Percentiles rank a stretch among this genome's conserved stretches.
Conservation (phyloP, 2,113 vertebrate genomes). For the Planiliza haematocheilus region DNA sequence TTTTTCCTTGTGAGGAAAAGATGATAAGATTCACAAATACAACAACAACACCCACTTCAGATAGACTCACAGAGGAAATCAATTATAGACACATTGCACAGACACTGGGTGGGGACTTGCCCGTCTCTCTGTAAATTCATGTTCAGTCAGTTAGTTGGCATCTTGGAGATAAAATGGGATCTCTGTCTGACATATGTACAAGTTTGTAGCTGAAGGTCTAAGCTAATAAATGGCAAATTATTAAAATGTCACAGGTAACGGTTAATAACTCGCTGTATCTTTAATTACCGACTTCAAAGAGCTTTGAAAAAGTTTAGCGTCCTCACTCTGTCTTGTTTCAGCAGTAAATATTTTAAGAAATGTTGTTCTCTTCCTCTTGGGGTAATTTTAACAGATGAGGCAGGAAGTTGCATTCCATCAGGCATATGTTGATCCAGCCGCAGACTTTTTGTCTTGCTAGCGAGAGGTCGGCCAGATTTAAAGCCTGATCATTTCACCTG, state of each 20-base stretch:
- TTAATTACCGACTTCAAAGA: background rate
- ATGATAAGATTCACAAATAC: slow-evolving; percentile 37
- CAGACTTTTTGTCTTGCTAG: slow-evolving; percentile 4
- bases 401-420: slow-evolving; percentile 34
- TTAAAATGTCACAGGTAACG: too few species aligned
- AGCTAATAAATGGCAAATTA: background rate
- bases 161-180: background rate
- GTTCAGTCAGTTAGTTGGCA: background rate
- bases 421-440: slow-evolving; percentile 24
- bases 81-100: background rate
- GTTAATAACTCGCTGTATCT: background rate
- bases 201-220: background rate
- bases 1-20: slow-evolving; percentile 19
- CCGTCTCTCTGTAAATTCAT: background rate
- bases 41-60: slow-evolving; percentile 1
- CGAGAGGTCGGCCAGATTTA: slow-evolving; percentile 35
- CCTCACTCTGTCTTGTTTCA: background rate
- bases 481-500: slow-evolving; percentile 45
- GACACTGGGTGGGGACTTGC: slow-evolving; percentile 5
- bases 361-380: background rate
- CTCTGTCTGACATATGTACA: too few species aligned
- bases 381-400: slow-evolving; percentile 34
- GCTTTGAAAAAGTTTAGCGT: background rate
- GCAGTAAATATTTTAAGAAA: slow-evolving; percentile 21
- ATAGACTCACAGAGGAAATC: background rate